These are phyloP conservation scores for Chloroclysta siterata DNA, from an alignment of 2,888 invertebrate genomes.

Conservation along the genomic window DNA sequence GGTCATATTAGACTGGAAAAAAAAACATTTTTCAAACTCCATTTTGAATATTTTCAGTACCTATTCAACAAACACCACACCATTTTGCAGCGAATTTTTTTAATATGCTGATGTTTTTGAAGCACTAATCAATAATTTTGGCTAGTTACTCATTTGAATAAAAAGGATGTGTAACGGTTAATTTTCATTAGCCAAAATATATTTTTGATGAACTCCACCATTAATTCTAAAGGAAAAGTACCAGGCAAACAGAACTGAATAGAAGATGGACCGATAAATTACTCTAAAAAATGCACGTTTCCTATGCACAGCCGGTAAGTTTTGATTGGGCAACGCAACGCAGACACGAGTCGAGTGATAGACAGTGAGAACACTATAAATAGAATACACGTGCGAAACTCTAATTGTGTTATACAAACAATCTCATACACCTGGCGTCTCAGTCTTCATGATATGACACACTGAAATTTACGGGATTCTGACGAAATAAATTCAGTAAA, in stretches of 20 bases:
- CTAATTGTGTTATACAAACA: conserved; percentile 82
- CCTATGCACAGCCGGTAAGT: conserved; percentile 30
- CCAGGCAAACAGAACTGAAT: not conserved
- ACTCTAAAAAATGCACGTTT: conserved; percentile 1
- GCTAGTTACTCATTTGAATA: no score
- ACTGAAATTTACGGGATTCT: conserved; percentile 22
- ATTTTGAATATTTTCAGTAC: no score
- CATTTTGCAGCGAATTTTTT: no score
- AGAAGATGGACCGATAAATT: not conserved
- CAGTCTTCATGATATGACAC: conserved; percentile 53
- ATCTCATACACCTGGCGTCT: conserved; percentile 67
- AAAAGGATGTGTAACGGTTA: no score
- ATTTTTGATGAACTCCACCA: not conserved
- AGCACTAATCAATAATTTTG: no score
- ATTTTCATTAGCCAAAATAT: no score
- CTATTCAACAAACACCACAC: no score
- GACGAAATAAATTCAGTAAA: not conserved
- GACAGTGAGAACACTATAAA: conserved; percentile 76
- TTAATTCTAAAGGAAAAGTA: not conserved
- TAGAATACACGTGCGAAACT: conserved; percentile 78
- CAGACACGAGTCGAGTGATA: conserved; percentile 74
- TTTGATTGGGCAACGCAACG: conserved; percentile 57
- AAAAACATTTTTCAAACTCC: no score
- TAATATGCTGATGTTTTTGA: no score
- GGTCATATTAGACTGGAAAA: no score